Percentiles rank a stretch among this genome's conserved stretches.
Evolutionary conservation across 2,888 invertebrate genomes (phyloP).

Genomic region (Stenolophus ochropezus): DNA sequence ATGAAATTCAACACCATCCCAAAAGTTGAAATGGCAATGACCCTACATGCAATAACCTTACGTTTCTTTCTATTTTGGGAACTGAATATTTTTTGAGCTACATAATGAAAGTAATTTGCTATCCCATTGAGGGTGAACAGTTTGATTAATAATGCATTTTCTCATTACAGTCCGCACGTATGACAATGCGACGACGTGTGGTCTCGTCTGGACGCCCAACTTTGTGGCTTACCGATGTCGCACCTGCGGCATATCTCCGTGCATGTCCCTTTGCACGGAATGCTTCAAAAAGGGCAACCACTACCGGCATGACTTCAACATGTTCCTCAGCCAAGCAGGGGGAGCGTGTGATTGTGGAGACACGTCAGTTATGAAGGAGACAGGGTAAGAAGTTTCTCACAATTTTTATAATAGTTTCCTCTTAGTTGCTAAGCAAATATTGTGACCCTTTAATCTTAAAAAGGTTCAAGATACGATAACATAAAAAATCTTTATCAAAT

Average conservation of each 20-base stretch:
- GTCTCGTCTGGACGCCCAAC: constrained; percentile 98
- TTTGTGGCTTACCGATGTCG: constrained; percentile 98
- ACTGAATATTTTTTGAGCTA: background rate
- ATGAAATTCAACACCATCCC: constrained; percentile 1
- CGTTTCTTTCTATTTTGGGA: constrained; percentile 17
- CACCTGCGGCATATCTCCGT: constrained; percentile 96
- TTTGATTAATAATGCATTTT: constrained; percentile 36
- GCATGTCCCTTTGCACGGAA: constrained; percentile 98
- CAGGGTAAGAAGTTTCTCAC: constrained; percentile 80
- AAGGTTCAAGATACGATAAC: background rate
- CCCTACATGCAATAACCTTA: constrained; percentile 25
- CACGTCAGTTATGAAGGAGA: constrained; percentile 96
- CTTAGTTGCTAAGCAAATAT: background rate
- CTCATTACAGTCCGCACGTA: constrained; percentile 85
- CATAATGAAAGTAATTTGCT: constrained; percentile 61
- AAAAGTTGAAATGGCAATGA: constrained; percentile 22
- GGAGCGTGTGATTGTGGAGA: constrained; percentile 99
- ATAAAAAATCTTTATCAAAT: background rate
- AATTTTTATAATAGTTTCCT: background rate
- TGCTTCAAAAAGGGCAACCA: constrained; percentile 99
- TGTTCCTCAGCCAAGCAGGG: constrained; percentile 98
- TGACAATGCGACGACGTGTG: constrained; percentile 98
- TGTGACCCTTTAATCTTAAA: background rate
- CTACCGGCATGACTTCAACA: constrained; percentile 98
- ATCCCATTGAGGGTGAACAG: background rate